Evolutionary conservation across 2,888 invertebrate species (phyloP), one percentile per base, ranked within the genome.

Genomic region (Chrysolina americana): DNA sequence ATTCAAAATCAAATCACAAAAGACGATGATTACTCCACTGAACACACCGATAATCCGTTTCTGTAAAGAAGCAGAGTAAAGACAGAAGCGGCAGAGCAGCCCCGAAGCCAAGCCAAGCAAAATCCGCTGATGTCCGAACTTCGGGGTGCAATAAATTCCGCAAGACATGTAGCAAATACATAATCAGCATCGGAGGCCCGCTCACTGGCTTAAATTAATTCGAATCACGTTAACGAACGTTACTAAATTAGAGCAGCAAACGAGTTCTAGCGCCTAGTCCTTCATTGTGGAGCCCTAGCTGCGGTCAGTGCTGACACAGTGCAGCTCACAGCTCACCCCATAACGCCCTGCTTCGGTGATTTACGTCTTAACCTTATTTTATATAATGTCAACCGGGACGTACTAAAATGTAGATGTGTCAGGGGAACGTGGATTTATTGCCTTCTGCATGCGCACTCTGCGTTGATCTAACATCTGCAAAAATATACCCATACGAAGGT

Each of bases 361-460:
- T 91, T 91, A 91, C 91, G 89, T 90, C 89, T 87, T 87, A 87
- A 87, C 88, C 88, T 87, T 89, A 88, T 89, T 89, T 89, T 89
- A 90, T 89, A 90, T 91, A 91, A 91, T 90, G 90, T 91, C 85
- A 85, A 75, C 83, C 84, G 81, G 81, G 80, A 81, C 80, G 75
- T 76, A 81, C 80, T 78, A 78, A 83, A 83, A 83, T 84, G 82
- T 83, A 83, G 84, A 84, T 83, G 82, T 82, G 83, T 83, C 84
- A 84, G 82, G 81, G 82, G 82, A 80, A 78, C 76, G 78, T 75
- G 78, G 75, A 79, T 80, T 81, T 79, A 78, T 78, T 70, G 76
- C 76, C 59, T 73, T 78, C 73, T 74, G 77, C 68, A 70, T 79
- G 77, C 78, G 78, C 69, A 68, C 56, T 74, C 68, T 72, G 75